Percentiles rank a stretch among this genome's conserved stretches.
phyloP scores from a whole-genome alignment of 2,113 vertebrate genomes.

The Petrocephalus microphthalmus region DNA sequence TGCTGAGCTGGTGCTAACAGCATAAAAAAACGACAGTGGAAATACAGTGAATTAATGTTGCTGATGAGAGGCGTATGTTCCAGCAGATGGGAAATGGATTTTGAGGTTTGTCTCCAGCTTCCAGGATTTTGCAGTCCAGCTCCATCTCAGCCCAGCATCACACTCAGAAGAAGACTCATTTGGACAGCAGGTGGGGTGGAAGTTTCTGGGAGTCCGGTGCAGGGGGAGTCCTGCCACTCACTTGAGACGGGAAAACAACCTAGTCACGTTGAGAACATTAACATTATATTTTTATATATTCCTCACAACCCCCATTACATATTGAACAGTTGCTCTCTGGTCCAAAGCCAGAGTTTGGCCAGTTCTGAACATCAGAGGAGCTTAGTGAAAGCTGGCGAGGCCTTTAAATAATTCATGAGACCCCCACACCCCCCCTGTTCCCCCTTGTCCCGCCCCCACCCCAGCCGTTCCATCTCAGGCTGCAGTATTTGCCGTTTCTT shows the following conservation, averaged over 20 bases:
- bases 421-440: background rate
- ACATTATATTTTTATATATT: background rate
- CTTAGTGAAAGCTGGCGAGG: background rate
- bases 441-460: background rate
- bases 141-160: background rate
- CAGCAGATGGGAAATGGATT: background rate
- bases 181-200: background rate
- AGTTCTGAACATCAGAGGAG: conserved; percentile 7
- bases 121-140: background rate
- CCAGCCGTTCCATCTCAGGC: background rate
- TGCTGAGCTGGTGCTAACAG: background rate
- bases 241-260: background rate
- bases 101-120: background rate
- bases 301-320: background rate
- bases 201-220: background rate
- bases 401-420: conserved; percentile 8
- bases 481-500: background rate
- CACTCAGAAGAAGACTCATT: background rate
- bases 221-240: background rate
- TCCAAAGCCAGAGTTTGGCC: background rate
- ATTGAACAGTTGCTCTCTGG: background rate
- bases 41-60: background rate
- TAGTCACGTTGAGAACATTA: background rate
- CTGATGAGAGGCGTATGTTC: background rate
- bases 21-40: background rate